These are phyloP conservation scores for Rissa tridactyla DNA, from an alignment of 2,113 vertebrate genomes.

Conservation along the genomic window DNA sequence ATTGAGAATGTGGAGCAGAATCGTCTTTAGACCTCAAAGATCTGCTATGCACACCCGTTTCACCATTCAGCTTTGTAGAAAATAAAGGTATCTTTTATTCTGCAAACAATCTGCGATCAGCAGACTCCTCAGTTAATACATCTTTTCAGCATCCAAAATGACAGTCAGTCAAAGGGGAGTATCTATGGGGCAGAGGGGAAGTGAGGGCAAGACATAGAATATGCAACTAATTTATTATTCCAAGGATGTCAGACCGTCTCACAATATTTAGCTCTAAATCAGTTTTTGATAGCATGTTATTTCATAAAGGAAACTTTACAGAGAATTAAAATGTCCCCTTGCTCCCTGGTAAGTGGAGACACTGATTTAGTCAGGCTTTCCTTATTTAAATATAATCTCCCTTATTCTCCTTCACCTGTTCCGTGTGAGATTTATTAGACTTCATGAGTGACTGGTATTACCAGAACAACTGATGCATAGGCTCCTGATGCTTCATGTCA, in stretches of 20 bases:
- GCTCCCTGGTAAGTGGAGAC: not conserved
- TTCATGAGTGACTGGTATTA: not conserved
- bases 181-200: not conserved
- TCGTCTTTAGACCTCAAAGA: not conserved
- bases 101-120: not conserved
- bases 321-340: not conserved
- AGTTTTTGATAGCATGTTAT: not conserved
- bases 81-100: not conserved
- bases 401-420: not conserved
- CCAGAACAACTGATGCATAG: not conserved
- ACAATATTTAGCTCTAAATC: not conserved
- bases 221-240: not conserved
- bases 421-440: not conserved
- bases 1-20: not conserved
- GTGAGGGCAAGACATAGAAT: not conserved
- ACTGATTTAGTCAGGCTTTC: not conserved
- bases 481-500: not conserved
- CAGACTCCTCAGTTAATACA: not conserved
- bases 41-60: not conserved
- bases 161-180: not conserved
- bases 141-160: not conserved
- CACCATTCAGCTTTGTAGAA: not conserved
- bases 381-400: not conserved
- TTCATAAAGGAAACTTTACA: not conserved
- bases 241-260: not conserved